Evolutionary conservation across 2,797 vertebrate species (phyloP), one percentile per base, ranked within the genome.

Genomic region (Sibirionetta formosa): DNA sequence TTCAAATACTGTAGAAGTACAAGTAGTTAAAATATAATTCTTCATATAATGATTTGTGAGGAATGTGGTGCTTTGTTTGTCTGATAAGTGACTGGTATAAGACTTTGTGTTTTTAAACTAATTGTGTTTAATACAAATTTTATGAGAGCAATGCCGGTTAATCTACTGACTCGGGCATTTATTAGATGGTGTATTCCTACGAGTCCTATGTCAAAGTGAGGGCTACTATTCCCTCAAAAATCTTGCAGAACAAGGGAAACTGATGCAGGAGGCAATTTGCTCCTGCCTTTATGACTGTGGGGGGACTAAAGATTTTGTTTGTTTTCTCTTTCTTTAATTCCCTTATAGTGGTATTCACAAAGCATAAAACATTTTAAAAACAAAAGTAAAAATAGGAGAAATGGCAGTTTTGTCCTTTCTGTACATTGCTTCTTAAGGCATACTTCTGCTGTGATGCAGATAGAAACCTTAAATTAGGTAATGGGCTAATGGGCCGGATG

Each of bases 401-500:
- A 24, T 46, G 16, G 4, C 72, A 26, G 5, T 2, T 84, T 92
- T 87, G 14, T 65, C 15, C 61, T 75, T 81, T 77, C 42, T 61
- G 26, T 26, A 26, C 31, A 40, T 82, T 13, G 5, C 26, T 88
- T 83, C 65, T 93, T 68, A 35, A 64, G 77, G 66, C 71, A 93
- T 85, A 75, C 46, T 65, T 95, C 46, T 83, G 61, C 72, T 85
- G 27, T 92, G 95, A 96, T 95, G 85, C 82, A 94, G 87, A 54
- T 86, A 78, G 86, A 91, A 96, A 69, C 93, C 93, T 86, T 91
- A 65, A 92, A 87, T 94, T 94, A 92, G 68, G 36, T 94, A 88
- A 96, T 87, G 65, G 38, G 20, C 65, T 91, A 89, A 91, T 95
- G 31, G 50, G 13, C 51, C 0, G 2, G 46, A 87, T 96, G 94